Base-by-base conservation (phyloP, 2,888 invertebrate genomes). In the Rapana venosa region DNA sequence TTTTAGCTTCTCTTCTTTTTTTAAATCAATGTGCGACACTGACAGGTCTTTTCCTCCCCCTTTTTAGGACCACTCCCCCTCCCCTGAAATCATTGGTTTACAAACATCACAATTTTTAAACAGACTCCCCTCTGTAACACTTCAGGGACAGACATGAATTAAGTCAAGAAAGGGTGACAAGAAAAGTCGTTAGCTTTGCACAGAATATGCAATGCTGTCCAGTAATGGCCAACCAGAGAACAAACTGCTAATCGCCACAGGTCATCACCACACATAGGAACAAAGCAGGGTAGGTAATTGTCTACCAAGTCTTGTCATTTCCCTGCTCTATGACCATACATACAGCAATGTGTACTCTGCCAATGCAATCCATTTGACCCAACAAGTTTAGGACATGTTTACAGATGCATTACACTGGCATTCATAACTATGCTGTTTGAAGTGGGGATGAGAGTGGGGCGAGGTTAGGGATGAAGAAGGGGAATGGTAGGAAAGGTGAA, bases 331-430 rank as follows among this genome's bases (percentile, higher is more conserved):
- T 56, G 87, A 88, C 88, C 79, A 91, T 70, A 77, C 88, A 90
- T 77, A 84, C 88, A 87, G 85, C 87, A 87, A 88, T 89, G 86
- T 36, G 81, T 86, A 36, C 70, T 56, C 85, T 85, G 88, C 91
- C 93, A 93, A 91, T 90, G 91, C 30, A 90, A 90, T 92, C 93
- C 93, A 92, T 92, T 91, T 91, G 91, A 93, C 92, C 92, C 93
- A 85, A 56, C 32, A 58, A 77, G 74, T 74, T 58, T 26, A 56
- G 61, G 36, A 86, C 84, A 86, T 88, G 79, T 87, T 87, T 66
- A 32, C 61, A 81, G 79, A 56, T 32, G 87, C 87, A 84, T 85
- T 61, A 86, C 85, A 87, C 66, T 90, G 87, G 87, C 77, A 13
- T 66, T 58, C 22, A 8, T 22, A 26, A 47, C 47, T 47, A 47